Conservation (phyloP, 2,888 invertebrate genomes). For the Ceraclea dissimilis region DNA sequence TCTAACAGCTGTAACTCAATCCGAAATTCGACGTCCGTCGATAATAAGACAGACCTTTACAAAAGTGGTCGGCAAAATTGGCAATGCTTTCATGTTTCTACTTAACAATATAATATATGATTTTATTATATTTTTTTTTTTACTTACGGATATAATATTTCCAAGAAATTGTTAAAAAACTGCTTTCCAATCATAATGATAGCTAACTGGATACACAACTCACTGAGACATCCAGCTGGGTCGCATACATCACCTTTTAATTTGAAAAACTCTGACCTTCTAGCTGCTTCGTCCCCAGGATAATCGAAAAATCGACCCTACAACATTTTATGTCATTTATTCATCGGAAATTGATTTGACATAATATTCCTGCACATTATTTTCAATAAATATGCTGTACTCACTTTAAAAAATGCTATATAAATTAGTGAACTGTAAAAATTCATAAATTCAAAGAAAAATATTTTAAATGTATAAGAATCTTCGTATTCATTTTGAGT, state of each 20-base stretch:
- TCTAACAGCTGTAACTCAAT: too few species aligned
- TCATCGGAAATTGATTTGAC: too few species aligned
- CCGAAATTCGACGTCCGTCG: too few species aligned
- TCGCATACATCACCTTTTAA: constrained; percentile 84
- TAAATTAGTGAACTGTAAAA: constrained; percentile 98
- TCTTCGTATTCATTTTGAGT: constrained; percentile 97
- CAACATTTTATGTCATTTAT: not conserved
- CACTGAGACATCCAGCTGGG: constrained; percentile 88
- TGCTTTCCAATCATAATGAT: constrained; percentile 96
- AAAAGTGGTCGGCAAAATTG: too few species aligned
- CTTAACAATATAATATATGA: too few species aligned
- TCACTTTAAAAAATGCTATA: constrained; percentile 94
- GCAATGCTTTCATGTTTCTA: too few species aligned
- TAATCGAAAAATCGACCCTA: constrained; percentile 84
- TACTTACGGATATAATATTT: constrained; percentile 79
- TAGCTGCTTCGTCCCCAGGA: constrained; percentile 71
- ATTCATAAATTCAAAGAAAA: constrained; percentile 97
- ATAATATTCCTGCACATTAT: too few species aligned
- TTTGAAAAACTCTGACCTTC: constrained; percentile 67
- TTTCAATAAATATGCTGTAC: too few species aligned
- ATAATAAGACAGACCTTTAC: too few species aligned
- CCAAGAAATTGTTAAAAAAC: constrained; percentile 85
- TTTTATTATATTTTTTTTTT: too few species aligned
- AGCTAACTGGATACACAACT: constrained; percentile 83
- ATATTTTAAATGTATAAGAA: constrained; percentile 96